Conservation (phyloP, 53 echinoderm and acorn worm species). For the Luidia sarsii region DNA sequence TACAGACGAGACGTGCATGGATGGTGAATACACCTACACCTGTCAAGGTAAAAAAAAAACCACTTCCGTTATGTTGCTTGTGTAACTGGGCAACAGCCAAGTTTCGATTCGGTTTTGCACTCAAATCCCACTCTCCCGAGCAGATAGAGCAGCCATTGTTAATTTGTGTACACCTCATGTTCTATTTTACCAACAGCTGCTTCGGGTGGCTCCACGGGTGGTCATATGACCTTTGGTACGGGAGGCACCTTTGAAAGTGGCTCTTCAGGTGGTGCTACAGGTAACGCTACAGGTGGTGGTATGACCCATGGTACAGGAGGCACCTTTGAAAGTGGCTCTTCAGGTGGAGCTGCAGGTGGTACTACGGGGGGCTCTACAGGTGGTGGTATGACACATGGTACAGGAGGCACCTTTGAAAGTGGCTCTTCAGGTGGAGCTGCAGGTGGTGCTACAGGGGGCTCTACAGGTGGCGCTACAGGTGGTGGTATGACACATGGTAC, state of each 20-base stretch:
- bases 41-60: constrained; percentile 5
- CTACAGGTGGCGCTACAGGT: neutral
- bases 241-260: neutral
- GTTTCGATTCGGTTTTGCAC: no score
- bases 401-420: no score
- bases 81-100: no score
- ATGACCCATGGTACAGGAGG: neutral
- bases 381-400: neutral
- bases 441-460: neutral
- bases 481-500: neutral
- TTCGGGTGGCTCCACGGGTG: neutral
- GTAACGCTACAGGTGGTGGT: neutral
- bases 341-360: neutral
- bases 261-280: neutral
- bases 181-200: no score
- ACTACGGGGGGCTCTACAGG: neutral
- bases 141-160: no score
- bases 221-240: neutral
- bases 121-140: no score
- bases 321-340: neutral
- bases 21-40: constrained; percentile 29
- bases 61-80: no score
- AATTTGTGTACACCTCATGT: no score
- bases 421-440: neutral
- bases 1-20: neutral